Percentiles rank a stretch among this genome's conserved stretches.
phyloP scores from a whole-genome alignment of 2,888 invertebrate species.

The Aporophyla lueneburgensis region DNA sequence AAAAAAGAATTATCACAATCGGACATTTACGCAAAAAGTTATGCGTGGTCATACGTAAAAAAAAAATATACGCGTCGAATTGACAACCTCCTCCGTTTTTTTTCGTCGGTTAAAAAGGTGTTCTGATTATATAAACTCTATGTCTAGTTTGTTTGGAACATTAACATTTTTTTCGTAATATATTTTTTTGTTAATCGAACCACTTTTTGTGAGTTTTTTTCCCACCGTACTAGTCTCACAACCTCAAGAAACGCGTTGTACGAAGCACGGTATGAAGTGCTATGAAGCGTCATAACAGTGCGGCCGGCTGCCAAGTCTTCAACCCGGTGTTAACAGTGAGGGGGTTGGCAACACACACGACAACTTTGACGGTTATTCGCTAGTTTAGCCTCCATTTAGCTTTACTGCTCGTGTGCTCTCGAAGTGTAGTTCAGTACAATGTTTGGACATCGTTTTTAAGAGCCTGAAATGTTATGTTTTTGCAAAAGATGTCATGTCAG shows the following conservation, averaged over 20 bases:
- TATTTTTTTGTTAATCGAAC: neutral
- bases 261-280: constrained; percentile 34
- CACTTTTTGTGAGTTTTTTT: neutral
- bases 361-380: constrained; percentile 53
- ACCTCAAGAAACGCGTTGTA: constrained; percentile 22
- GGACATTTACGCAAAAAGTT: too few relatives aligned
- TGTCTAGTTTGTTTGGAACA: neutral
- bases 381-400: constrained; percentile 47
- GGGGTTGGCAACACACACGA: constrained; percentile 54
- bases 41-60: too few relatives aligned
- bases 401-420: constrained; percentile 47
- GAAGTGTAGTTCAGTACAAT: constrained; percentile 12
- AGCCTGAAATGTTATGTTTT: neutral
- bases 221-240: constrained; percentile 8
- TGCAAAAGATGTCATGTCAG: neutral
- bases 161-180: neutral
- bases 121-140: neutral
- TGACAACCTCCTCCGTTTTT: too few relatives aligned
- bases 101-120: too few relatives aligned
- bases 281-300: constrained; percentile 54
- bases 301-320: constrained; percentile 56
- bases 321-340: constrained; percentile 47
- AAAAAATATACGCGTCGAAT: too few relatives aligned
- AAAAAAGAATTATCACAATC: too few relatives aligned
- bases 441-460: constrained; percentile 13